phyloP scores from a whole-genome alignment of 2,888 invertebrate genomes.

The Scaptodrosophila latifasciaeformis region DNA sequence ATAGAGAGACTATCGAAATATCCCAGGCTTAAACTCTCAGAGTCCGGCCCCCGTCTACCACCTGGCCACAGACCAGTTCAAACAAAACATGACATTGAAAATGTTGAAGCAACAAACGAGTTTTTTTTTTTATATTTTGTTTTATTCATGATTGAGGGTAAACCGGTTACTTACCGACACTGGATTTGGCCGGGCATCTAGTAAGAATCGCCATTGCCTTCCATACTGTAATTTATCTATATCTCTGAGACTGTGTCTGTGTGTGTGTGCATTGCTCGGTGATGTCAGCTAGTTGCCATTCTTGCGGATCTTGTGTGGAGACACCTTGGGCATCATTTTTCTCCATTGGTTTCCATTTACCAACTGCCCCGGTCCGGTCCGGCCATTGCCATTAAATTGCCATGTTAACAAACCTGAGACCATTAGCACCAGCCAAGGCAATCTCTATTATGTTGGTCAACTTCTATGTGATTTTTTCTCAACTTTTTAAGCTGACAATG shows the following conservation, averaged over 20 bases:
- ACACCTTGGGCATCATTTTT: slow-evolving; percentile 4
- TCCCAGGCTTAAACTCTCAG: too few relatives aligned
- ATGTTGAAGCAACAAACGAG: slow-evolving; percentile 49
- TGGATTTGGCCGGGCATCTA: slow-evolving; percentile 22
- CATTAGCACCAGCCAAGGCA: slow-evolving; percentile 48
- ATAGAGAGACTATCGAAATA: too few relatives aligned
- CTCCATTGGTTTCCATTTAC: slow-evolving; percentile 26
- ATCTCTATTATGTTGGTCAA: too few relatives aligned
- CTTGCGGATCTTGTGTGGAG: slow-evolving; percentile 1
- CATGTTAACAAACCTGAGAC: slow-evolving; percentile 41
- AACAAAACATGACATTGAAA: slow-evolving; percentile 56
- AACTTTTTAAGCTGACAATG: too few relatives aligned
- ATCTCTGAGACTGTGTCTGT: slow-evolving; percentile 11
- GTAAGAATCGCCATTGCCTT: slow-evolving; percentile 37
- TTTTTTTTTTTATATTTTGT: slow-evolving; percentile 37
- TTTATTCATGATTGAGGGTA: too few relatives aligned
- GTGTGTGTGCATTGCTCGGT: slow-evolving; percentile 15
- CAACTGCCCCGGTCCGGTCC: slow-evolving; percentile 5
- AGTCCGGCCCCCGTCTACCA: too few relatives aligned
- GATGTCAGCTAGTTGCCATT: slow-evolving; percentile 34
- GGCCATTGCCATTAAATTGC: slow-evolving; percentile 51
- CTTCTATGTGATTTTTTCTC: too few relatives aligned
- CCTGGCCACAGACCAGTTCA: slow-evolving; percentile 27
- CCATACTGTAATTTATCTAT: slow-evolving; percentile 16
- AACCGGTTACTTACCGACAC: slow-evolving; percentile 1